phyloP scores from a whole-genome alignment of 2,797 vertebrate species.

The Acrossocheilus wenchowensis region DNA sequence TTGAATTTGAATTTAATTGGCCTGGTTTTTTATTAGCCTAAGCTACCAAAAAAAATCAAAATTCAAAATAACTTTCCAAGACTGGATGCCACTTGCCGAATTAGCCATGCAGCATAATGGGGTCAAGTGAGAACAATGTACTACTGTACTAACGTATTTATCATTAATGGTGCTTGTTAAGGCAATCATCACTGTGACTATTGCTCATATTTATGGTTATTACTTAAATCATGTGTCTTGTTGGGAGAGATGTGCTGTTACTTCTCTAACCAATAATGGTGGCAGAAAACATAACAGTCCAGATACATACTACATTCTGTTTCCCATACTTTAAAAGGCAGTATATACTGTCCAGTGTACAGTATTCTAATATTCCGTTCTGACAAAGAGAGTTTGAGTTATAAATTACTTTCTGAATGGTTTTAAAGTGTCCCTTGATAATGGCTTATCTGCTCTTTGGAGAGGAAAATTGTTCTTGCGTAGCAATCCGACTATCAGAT shows the following conservation, averaged over 20 bases:
- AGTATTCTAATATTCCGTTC: neutral
- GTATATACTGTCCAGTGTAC: neutral
- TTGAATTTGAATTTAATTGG: neutral
- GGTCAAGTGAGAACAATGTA: neutral
- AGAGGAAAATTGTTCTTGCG: neutral
- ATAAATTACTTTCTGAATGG: neutral
- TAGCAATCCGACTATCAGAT: neutral
- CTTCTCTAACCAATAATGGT: neutral
- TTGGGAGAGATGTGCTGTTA: neutral
- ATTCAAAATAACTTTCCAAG: neutral
- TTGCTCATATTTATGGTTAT: neutral
- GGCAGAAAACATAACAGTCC: neutral
- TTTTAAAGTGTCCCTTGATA: constrained; percentile 13
- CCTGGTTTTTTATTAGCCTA: neutral
- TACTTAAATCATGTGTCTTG: neutral
- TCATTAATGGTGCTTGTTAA: neutral
- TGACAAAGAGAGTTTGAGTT: neutral
- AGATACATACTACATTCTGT: neutral
- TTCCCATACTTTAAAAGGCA: neutral
- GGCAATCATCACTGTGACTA: neutral
- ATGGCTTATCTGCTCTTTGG: constrained; percentile 1
- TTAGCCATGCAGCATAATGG: neutral
- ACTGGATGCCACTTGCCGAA: neutral
- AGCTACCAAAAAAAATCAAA: neutral
- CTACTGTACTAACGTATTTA: neutral